These are phyloP conservation scores for Phyllotreta cruciferae DNA, from an alignment of 2,888 invertebrate species.

Conservation along the genomic window DNA sequence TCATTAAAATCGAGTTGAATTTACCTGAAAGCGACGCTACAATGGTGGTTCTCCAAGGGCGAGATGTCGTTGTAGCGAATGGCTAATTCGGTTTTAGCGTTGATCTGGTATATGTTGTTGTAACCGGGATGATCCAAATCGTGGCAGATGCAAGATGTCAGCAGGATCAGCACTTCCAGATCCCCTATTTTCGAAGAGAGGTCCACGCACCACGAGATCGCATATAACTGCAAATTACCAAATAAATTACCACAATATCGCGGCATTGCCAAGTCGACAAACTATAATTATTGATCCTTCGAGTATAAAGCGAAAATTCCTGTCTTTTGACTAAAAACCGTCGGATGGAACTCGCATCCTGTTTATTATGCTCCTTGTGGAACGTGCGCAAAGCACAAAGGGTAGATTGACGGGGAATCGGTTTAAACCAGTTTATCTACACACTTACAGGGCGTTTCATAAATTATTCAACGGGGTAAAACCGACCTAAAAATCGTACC, in stretches of 20 bases:
- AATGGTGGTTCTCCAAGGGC: slow-evolving; percentile 85
- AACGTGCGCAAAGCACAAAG: too few relatives aligned
- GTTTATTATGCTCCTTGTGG: too few relatives aligned
- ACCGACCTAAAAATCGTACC: too few relatives aligned
- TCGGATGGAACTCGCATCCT: too few relatives aligned
- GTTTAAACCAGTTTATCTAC: too few relatives aligned
- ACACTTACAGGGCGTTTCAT: too few relatives aligned
- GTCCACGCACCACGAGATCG: slow-evolving; percentile 77
- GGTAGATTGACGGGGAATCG: too few relatives aligned
- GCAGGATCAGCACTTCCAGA: slow-evolving; percentile 76
- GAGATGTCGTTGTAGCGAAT: slow-evolving; percentile 87
- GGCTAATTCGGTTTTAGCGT: slow-evolving; percentile 82
- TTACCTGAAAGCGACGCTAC: slow-evolving; percentile 75
- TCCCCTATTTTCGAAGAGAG: slow-evolving; percentile 74
- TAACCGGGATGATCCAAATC: slow-evolving; percentile 81
- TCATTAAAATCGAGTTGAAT: too few relatives aligned
- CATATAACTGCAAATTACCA: slow-evolving; percentile 74
- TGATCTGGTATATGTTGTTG: slow-evolving; percentile 83
- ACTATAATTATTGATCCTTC: neutral
- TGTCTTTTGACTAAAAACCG: too few relatives aligned
- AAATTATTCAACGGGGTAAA: too few relatives aligned
- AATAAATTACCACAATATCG: too few relatives aligned
- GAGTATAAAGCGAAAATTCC: neutral
- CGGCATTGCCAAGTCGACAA: neutral
- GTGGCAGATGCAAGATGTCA: slow-evolving; percentile 82